Conservation (phyloP, 2,113 vertebrate genomes). For the Myiopsitta monachus region DNA sequence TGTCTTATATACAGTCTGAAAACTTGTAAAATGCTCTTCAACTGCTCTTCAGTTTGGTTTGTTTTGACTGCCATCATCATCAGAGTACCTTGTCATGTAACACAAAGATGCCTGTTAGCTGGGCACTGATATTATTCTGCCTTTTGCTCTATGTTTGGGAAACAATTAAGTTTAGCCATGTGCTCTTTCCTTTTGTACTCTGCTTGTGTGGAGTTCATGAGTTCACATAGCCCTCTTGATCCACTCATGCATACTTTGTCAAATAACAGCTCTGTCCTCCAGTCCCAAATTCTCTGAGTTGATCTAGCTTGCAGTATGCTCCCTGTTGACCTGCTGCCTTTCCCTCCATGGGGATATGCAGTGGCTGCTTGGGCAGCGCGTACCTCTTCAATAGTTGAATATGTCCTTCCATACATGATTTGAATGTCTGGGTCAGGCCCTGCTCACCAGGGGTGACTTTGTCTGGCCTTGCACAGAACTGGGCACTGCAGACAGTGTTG, state of each 20-base stretch:
- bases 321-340: not conserved
- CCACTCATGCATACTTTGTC: not conserved
- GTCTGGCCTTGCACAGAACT: not conserved
- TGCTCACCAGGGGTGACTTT: not conserved
- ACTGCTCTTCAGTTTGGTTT: constrained; percentile 58
- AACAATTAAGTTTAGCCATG: not conserved
- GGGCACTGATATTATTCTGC: not conserved
- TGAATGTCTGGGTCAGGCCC: not conserved
- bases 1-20: constrained; percentile 19
- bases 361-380: not conserved
- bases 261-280: not conserved
- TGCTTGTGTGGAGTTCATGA: not conserved
- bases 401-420: not conserved
- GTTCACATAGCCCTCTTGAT: not conserved
- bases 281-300: not conserved
- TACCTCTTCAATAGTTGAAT: not conserved
- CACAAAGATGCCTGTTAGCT: not conserved
- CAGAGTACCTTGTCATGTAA: not conserved
- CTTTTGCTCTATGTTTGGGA: not conserved
- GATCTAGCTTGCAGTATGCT: not conserved
- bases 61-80: not conserved
- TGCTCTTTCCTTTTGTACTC: not conserved
- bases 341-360: not conserved
- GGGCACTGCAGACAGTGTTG: not conserved
- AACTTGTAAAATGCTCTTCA: constrained; percentile 56